Percentiles rank a stretch among this genome's conserved stretches.
Conservation (phyloP, 1,140 invertebrate genomes). For the Littorina saxatilis region DNA sequence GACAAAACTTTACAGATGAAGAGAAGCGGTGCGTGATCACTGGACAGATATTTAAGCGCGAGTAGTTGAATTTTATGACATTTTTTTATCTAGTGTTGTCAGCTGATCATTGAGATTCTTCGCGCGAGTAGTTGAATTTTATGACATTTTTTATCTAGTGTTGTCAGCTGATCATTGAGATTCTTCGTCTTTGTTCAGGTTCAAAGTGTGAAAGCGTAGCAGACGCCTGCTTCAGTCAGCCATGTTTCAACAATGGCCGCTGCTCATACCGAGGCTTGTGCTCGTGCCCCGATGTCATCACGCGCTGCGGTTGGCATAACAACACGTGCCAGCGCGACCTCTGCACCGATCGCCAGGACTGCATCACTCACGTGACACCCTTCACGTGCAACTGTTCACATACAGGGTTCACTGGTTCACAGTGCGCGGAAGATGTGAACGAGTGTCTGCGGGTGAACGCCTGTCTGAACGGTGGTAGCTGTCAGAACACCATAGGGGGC, state of each 20-base stretch:
- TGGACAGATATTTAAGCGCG: too few relatives aligned
- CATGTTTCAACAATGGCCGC: conserved; percentile 54
- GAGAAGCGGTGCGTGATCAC: too few relatives aligned
- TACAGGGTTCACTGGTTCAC: conserved; percentile 53
- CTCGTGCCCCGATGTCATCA: conserved; percentile 51
- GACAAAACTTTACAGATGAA: too few relatives aligned
- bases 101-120: too few relatives aligned
- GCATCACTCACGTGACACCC: conserved; percentile 36
- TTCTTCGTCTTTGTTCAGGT: too few relatives aligned
- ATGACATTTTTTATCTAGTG: too few relatives aligned
- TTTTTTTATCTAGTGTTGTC: too few relatives aligned
- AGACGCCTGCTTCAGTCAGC: conserved; percentile 50
- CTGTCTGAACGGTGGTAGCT: conserved; percentile 90
- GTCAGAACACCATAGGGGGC: conserved; percentile 81
- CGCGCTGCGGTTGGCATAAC: conserved; percentile 56
- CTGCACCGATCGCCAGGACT: conserved; percentile 47
- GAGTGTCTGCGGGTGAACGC: conserved; percentile 83
- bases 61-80: too few relatives aligned
- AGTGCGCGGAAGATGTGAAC: conserved; percentile 58
- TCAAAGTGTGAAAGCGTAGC: conserved; percentile 71
- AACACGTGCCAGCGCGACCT: conserved; percentile 50
- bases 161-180: too few relatives aligned
- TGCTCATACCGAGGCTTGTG: conserved; percentile 56
- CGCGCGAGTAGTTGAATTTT: too few relatives aligned
- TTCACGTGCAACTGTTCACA: conserved; percentile 82